Evolutionary conservation across 2,797 vertebrate species (phyloP).

Genomic region (Aldrovandia affinis): DNA sequence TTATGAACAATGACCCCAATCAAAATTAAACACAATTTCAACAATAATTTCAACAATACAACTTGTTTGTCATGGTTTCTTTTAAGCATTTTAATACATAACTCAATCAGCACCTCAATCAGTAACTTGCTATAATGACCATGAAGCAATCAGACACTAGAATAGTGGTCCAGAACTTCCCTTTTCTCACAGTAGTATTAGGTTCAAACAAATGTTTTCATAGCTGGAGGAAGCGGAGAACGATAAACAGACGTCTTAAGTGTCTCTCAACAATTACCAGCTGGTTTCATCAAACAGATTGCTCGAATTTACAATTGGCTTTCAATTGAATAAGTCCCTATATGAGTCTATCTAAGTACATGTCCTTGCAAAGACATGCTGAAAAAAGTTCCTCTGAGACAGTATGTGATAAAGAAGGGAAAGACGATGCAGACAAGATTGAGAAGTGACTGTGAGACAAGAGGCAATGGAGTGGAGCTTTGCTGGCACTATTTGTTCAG

Average conservation of each 20-base stretch:
- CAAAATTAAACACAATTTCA: neutral
- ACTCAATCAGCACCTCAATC: neutral
- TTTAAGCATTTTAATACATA: neutral
- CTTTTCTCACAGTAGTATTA: neutral
- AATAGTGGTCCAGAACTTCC: constrained; percentile 5
- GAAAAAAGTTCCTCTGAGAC: neutral
- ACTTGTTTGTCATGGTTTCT: neutral
- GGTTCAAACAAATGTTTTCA: neutral
- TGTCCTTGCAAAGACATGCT: neutral
- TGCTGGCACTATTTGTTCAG: neutral
- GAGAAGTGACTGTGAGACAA: neutral
- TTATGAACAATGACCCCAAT: neutral
- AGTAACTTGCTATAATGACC: neutral
- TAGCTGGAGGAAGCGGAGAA: neutral
- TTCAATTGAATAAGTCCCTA: neutral
- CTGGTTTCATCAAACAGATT: neutral
- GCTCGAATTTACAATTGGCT: neutral
- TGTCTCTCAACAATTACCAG: neutral
- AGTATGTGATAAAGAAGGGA: neutral
- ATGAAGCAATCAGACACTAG: neutral
- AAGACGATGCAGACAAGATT: neutral
- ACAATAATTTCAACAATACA: no score
- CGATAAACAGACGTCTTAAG: constrained; percentile 4
- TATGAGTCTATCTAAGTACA: neutral
- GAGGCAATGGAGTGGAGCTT: neutral